Percentiles rank a stretch among this genome's conserved stretches.
Evolutionary conservation across 2,113 vertebrate species (phyloP).

Genomic region (Hemiscyllium ocellatum): DNA sequence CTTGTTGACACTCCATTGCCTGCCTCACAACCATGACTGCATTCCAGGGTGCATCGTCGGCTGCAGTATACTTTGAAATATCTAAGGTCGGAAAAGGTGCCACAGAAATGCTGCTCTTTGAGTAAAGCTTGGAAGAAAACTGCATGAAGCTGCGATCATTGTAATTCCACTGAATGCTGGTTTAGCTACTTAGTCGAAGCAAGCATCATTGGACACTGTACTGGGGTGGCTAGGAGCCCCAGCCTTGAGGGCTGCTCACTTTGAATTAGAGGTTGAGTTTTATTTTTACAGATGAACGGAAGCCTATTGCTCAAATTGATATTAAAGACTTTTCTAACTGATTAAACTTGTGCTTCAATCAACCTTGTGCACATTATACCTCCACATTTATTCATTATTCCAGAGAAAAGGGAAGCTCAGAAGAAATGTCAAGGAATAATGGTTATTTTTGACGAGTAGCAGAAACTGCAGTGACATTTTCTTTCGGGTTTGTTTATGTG

Average conservation of each 20-base stretch:
- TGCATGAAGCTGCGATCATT: background rate
- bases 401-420: background rate
- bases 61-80: background rate
- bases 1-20: background rate
- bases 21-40: background rate
- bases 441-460: background rate
- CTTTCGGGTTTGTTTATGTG: background rate
- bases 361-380: background rate
- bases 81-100: background rate
- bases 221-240: background rate
- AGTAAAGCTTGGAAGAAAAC: background rate
- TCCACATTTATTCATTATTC: background rate
- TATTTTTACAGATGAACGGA: background rate
- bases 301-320: background rate
- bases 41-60: background rate
- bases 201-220: background rate
- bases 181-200: background rate
- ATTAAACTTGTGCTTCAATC: background rate
- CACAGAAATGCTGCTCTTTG: background rate
- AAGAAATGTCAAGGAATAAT: slow-evolving; percentile 13
- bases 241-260: background rate
- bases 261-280: background rate
- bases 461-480: slow-evolving; percentile 24
- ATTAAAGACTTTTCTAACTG: background rate
- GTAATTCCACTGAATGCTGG: background rate